Evolutionary conservation across 2,888 invertebrate genomes (phyloP).

Genomic region (Danaus chrysippus): DNA sequence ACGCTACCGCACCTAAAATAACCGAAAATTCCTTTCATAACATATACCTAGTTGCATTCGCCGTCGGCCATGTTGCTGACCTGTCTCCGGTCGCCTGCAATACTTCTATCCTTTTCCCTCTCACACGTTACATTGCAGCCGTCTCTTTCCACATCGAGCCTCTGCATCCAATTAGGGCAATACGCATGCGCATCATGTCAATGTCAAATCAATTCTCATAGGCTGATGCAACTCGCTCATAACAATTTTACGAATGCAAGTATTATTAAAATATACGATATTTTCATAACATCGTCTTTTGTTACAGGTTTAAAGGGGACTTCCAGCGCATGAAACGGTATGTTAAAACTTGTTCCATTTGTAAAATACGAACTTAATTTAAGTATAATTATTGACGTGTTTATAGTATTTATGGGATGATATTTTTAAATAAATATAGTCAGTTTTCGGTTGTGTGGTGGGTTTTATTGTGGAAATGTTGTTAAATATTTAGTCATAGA

Average conservation of each 20-base stretch:
- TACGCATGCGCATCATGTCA: constrained; percentile 75
- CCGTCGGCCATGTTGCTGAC: constrained; percentile 70
- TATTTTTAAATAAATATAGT: constrained; percentile 1
- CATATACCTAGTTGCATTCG: constrained; percentile 60
- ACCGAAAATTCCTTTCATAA: constrained; percentile 47
- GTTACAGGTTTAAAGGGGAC: constrained; percentile 13
- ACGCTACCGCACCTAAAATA: constrained; percentile 21
- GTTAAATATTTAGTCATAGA: constrained; percentile 72
- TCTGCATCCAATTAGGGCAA: constrained; percentile 67
- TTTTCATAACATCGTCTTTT: constrained; percentile 12
- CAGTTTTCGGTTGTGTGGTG: background rate
- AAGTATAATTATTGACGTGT: background rate
- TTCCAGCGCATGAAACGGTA: background rate
- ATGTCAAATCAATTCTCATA: constrained; percentile 78
- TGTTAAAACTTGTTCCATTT: background rate
- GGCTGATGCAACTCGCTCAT: constrained; percentile 66
- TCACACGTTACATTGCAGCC: constrained; percentile 35
- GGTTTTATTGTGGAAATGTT: constrained; percentile 32
- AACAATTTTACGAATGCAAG: constrained; percentile 9
- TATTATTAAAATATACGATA: constrained; percentile 9
- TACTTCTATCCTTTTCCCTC: constrained; percentile 47
- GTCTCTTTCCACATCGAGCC: constrained; percentile 46
- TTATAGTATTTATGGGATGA: background rate
- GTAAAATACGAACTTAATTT: no score
- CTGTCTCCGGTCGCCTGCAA: constrained; percentile 45